Conservation (phyloP, 30 jellyfish, hydroid and myxozoan species). For the Rhopilema esculentum region DNA sequence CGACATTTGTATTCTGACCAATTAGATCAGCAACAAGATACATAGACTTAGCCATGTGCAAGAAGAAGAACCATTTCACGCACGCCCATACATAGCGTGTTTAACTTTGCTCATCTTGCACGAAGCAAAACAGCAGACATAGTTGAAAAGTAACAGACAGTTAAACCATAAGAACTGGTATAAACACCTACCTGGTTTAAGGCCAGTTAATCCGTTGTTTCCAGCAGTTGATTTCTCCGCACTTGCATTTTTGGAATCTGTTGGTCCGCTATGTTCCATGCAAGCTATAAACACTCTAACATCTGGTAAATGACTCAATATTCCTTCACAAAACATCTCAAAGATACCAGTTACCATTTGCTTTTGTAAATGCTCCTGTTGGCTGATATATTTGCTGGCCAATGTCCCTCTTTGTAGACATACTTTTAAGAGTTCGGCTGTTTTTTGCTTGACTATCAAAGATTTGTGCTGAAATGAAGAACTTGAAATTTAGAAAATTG, state of each 20-base stretch:
- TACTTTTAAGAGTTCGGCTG: slow-evolving; percentile 11
- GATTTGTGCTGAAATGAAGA: slow-evolving; percentile 45
- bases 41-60: too few relatives aligned
- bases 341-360: not conserved
- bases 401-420: slow-evolving; percentile 36
- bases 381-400: not conserved
- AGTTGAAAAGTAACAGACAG: too few relatives aligned
- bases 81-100: too few relatives aligned
- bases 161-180: too few relatives aligned
- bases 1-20: too few relatives aligned
- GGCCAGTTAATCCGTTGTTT: too few relatives aligned
- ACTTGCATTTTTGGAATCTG: not conserved
- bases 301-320: slow-evolving; percentile 32
- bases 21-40: too few relatives aligned
- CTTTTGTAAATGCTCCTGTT: not conserved
- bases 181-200: too few relatives aligned
- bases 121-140: too few relatives aligned
- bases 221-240: not conserved
- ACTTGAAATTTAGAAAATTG: too few relatives aligned
- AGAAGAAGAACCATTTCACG: too few relatives aligned
- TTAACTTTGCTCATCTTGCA: too few relatives aligned
- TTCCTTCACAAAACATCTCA: slow-evolving; percentile 17
- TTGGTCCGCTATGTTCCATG: not conserved
- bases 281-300: slow-evolving; percentile 1
- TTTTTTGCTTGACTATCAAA: slow-evolving; percentile 27